phyloP scores from a whole-genome alignment of 2,113 vertebrate species.

The Butastur rufipennis region DNA sequence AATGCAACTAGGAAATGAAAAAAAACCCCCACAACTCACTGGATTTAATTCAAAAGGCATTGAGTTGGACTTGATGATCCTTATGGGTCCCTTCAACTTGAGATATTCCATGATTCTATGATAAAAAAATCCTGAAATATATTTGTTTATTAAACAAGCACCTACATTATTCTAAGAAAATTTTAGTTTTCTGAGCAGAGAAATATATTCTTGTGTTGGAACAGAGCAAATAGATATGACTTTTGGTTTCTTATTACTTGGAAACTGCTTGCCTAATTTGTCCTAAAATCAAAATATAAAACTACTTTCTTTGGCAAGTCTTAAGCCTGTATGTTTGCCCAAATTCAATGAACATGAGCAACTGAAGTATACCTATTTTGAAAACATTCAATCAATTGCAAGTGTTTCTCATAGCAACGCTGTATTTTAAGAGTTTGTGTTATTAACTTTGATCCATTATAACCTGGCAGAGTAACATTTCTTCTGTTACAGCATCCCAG shows the following conservation, averaged over 20 bases:
- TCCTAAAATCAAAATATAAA: not conserved
- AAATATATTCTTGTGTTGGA: not conserved
- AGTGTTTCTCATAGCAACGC: not conserved
- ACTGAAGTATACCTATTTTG: not conserved
- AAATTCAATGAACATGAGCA: not conserved
- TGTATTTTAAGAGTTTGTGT: not conserved
- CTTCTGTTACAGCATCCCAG: not conserved
- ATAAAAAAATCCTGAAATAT: not conserved
- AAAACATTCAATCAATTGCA: not conserved
- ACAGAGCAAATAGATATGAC: not conserved
- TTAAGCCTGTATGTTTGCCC: not conserved
- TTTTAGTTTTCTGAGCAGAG: not conserved
- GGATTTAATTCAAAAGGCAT: not conserved
- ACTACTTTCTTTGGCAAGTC: not conserved
- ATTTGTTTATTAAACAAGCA: not conserved
- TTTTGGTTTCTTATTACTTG: not conserved
- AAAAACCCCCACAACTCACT: not conserved
- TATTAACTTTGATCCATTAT: not conserved
- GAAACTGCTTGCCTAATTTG: not conserved
- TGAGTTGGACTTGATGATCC: rapidly evolving
- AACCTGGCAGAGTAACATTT: not conserved
- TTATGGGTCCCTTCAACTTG: not conserved
- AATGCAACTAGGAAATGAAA: not conserved
- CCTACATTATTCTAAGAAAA: not conserved
- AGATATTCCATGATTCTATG: not conserved